A percentile compares a stretch with the other conserved stretches of the same genome.
phyloP scores from a whole-genome alignment of 2,888 invertebrate genomes.

The Frankliniella fusca region DNA sequence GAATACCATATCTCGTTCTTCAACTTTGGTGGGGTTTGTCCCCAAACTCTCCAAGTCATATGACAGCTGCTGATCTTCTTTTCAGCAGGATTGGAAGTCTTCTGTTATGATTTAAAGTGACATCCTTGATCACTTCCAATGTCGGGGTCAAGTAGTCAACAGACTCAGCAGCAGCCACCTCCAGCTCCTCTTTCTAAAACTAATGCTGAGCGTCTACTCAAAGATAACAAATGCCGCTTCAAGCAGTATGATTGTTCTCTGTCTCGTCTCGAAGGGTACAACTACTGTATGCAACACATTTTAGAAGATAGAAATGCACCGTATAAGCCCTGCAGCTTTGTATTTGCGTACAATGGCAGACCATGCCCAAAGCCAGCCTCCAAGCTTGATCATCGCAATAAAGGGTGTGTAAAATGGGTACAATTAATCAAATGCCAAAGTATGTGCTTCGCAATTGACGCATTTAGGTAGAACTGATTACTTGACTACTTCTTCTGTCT shows the following conservation, averaged over 20 bases:
- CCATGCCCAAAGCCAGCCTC: slow-evolving; percentile 76
- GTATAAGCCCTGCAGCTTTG: slow-evolving; percentile 73
- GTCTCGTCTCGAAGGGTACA: slow-evolving; percentile 64
- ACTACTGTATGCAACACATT: slow-evolving; percentile 78
- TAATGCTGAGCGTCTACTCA: neutral
- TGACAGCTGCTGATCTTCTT: no score
- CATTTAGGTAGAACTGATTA: no score
- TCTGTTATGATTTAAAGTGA: no score
- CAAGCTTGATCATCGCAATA: slow-evolving; percentile 65
- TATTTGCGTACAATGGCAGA: slow-evolving; percentile 63
- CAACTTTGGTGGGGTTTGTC: no score
- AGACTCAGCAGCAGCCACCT: neutral
- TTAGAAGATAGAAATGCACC: slow-evolving; percentile 78
- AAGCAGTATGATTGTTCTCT: slow-evolving; percentile 55
- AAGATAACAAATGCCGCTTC: neutral
- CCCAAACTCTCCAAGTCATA: no score
- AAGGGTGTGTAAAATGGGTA: slow-evolving; percentile 50
- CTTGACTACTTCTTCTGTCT: neutral
- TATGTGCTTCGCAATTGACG: no score
- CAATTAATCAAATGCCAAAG: no score
- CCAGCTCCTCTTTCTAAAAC: neutral
- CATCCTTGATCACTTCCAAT: neutral
- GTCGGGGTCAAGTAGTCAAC: slow-evolving; percentile 13
- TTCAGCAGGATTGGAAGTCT: no score
- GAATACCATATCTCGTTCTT: no score